Percentiles rank a stretch among this genome's conserved stretches.
phyloP scores from a whole-genome alignment of 2,888 invertebrate genomes.

The Platypus cylindrus region DNA sequence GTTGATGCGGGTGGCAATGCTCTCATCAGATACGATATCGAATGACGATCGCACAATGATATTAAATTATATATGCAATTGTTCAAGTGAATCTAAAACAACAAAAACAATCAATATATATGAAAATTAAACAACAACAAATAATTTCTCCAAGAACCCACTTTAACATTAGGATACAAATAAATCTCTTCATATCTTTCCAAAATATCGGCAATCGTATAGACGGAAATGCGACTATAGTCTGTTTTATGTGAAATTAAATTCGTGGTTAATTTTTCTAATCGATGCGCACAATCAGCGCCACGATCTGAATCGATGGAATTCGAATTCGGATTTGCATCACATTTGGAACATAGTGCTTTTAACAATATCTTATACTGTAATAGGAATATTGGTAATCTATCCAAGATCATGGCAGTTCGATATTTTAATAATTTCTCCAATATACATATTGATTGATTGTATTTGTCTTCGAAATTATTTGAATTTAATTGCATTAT shows the following conservation, averaged over 20 bases:
- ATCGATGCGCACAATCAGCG: conserved; percentile 30
- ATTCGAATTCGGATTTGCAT: conserved; percentile 19
- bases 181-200: conserved; percentile 34
- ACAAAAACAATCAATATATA: conserved; percentile 8
- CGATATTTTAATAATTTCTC: conserved; percentile 27
- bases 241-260: conserved; percentile 30
- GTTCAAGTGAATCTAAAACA: conserved; percentile 34
- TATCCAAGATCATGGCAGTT: conserved; percentile 28
- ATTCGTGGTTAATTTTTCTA: conserved; percentile 32
- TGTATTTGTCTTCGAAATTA: conserved; percentile 22
- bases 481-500: conserved; percentile 16
- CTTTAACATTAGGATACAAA: conserved; percentile 37
- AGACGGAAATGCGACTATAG: conserved; percentile 34
- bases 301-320: conserved; percentile 19
- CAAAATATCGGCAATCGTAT: conserved; percentile 38
- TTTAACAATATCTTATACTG: conserved; percentile 28
- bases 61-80: conserved; percentile 37
- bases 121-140: not conserved
- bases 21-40: conserved; percentile 34
- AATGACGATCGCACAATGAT: conserved; percentile 36
- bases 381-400: conserved; percentile 30
- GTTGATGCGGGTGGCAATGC: conserved; percentile 35
- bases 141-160: conserved; percentile 22
- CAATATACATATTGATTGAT: conserved; percentile 22
- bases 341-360: conserved; percentile 24